phyloP scores from a whole-genome alignment of 2,888 invertebrate genomes.

The Dynastes maya region DNA sequence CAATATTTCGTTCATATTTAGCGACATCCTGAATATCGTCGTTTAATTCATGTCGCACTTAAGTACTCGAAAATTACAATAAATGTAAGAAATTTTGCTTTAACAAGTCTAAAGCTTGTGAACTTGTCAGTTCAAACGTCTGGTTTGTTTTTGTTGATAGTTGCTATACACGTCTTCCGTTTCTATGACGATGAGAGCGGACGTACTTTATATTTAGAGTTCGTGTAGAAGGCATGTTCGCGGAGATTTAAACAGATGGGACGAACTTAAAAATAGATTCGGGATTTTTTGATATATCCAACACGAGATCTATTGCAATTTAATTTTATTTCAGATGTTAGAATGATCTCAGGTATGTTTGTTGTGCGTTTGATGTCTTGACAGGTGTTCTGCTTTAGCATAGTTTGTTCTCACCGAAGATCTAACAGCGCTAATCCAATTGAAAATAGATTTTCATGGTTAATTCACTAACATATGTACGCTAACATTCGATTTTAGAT shows the following conservation, averaged over 20 bases:
- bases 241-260: conserved; percentile 34
- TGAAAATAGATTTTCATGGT: conserved; percentile 23
- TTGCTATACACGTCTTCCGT: neutral
- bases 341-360: conserved; percentile 34
- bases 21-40: conserved; percentile 48
- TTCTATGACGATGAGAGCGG: conserved; percentile 17
- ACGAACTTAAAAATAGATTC: conserved; percentile 38
- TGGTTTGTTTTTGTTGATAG: conserved; percentile 32
- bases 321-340: conserved; percentile 8
- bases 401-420: neutral
- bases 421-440: conserved; percentile 11
- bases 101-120: conserved; percentile 5
- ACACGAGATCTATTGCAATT: conserved; percentile 29
- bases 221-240: conserved; percentile 22
- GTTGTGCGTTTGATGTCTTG: neutral
- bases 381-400: neutral
- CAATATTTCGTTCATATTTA: conserved; percentile 77
- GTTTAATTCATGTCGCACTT: neutral
- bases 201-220: conserved; percentile 36
- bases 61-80: neutral
- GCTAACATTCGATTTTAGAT: conserved; percentile 11
- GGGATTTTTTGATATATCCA: conserved; percentile 23
- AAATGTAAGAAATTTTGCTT: neutral
- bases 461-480: conserved; percentile 14
- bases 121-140: conserved; percentile 5